Conservation (phyloP, 1,140 invertebrate species). For the Drosophila auraria region DNA sequence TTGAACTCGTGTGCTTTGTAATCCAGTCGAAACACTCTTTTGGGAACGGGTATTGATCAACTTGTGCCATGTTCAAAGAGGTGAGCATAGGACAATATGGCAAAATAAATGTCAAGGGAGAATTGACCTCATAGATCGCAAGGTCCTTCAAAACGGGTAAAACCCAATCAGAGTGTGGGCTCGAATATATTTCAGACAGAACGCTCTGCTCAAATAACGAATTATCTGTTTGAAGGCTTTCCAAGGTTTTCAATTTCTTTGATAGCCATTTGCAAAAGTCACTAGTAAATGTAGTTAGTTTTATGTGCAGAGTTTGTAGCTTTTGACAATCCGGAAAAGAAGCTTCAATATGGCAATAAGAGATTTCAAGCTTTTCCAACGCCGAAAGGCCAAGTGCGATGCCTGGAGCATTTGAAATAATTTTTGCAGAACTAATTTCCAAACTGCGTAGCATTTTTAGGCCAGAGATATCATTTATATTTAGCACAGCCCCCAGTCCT, state of each 20-base stretch:
- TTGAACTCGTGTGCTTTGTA: background rate
- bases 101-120: background rate
- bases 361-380: background rate
- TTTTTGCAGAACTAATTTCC: background rate
- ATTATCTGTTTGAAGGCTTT: background rate
- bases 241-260: background rate
- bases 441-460: background rate
- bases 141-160: background rate
- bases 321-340: background rate
- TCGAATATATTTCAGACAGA: background rate
- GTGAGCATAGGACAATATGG: constrained; percentile 2
- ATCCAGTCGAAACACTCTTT: background rate
- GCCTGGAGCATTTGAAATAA: background rate
- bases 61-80: constrained; percentile 4
- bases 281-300: background rate
- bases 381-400: background rate
- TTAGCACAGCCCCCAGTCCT: background rate
- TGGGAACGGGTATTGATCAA: background rate
- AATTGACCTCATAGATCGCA: background rate
- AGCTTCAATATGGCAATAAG: background rate
- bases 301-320: background rate
- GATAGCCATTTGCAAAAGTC: background rate
- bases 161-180: background rate
- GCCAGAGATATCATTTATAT: background rate
- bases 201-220: background rate